Evolutionary conservation across 1,140 invertebrate species (phyloP).

Genomic region (Heliconius nattereri): DNA sequence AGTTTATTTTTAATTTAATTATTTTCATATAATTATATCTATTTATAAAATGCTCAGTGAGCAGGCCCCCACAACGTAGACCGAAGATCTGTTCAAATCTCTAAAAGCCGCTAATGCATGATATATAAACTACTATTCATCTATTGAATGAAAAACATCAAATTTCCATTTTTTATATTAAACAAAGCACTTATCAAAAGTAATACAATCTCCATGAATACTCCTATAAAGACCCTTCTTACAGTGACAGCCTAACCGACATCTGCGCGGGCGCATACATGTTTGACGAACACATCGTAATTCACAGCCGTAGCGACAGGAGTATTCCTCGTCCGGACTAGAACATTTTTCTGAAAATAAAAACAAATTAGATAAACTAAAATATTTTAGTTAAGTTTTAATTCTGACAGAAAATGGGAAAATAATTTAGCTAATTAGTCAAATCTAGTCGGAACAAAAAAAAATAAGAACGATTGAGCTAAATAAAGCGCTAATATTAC

Average conservation of each 20-base stretch:
- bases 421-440: too few species aligned
- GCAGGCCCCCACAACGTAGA: too few species aligned
- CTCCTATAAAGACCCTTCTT: slow-evolving; percentile 47
- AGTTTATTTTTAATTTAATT: too few species aligned
- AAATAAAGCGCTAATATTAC: slow-evolving; percentile 32
- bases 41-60: too few species aligned
- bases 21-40: too few species aligned
- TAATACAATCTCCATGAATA: slow-evolving; percentile 46
- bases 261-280: slow-evolving; percentile 49
- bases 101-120: not conserved
- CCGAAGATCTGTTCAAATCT: too few species aligned
- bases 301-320: slow-evolving; percentile 62
- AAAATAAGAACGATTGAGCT: too few species aligned
- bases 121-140: not conserved
- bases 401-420: too few species aligned
- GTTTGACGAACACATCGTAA: slow-evolving; percentile 42
- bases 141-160: not conserved
- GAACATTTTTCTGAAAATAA: slow-evolving; percentile 56
- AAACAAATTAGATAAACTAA: slow-evolving; percentile 3
- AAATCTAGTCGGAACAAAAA: too few species aligned
- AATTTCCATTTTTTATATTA: not conserved
- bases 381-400: not conserved
- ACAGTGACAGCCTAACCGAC: slow-evolving; percentile 62
- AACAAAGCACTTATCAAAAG: slow-evolving; percentile 30
- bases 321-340: slow-evolving; percentile 53